Conservation (phyloP, 2,113 vertebrate species). For the Corythornis vintsioides region DNA sequence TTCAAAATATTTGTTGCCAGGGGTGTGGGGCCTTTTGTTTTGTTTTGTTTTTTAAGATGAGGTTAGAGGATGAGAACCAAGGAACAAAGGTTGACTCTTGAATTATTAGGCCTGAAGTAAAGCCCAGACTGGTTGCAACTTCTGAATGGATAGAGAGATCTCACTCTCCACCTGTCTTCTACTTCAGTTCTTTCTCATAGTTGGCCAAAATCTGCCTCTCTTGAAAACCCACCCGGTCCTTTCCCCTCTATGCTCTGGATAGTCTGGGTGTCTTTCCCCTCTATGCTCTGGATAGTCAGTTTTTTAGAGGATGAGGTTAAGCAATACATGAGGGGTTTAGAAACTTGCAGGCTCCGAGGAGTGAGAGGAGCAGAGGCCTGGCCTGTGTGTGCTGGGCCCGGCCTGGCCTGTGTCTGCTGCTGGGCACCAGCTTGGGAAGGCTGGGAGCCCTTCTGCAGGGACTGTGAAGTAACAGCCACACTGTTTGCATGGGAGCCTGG, state of each 20-base stretch:
- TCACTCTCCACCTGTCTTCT: neutral
- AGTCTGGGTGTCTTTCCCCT: neutral
- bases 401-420: too few relatives aligned
- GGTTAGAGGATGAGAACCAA: neutral
- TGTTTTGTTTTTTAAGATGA: slow-evolving; percentile 2
- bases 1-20: neutral
- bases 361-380: neutral
- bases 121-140: neutral
- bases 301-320: neutral
- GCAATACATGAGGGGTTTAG: neutral
- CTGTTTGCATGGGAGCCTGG: neutral
- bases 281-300: neutral
- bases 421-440: fast-evolving
- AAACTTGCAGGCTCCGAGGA: neutral
- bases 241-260: neutral
- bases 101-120: neutral
- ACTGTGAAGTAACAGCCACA: fast-evolving
- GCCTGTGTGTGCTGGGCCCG: fast-evolving
- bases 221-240: neutral
- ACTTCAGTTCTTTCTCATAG: neutral
- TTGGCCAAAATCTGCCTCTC: neutral
- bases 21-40: neutral
- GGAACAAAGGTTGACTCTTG: neutral
- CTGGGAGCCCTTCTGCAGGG: neutral
- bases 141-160: neutral